These are phyloP conservation scores for Mesodorylaimus sp. DNA, from an alignment of 2,888 invertebrate genomes.

Conservation along the genomic window DNA sequence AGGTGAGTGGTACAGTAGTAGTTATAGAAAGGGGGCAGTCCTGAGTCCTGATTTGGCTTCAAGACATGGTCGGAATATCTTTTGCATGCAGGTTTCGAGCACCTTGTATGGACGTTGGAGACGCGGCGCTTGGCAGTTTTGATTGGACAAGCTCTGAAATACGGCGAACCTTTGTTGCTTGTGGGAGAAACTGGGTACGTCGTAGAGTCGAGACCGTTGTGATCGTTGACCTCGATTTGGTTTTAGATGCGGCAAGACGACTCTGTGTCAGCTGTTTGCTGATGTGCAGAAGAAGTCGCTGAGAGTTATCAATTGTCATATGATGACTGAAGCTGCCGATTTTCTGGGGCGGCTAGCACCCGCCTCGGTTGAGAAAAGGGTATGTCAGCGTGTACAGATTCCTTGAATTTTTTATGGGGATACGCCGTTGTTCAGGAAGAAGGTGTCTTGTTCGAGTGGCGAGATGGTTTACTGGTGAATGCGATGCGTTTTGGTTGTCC, in stretches of 20 bases:
- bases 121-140: conserved; percentile 53
- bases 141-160: conserved; percentile 55
- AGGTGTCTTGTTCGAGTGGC: conserved; percentile 69
- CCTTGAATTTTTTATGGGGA: neutral
- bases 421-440: too few relatives aligned
- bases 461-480: conserved; percentile 76
- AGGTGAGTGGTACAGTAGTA: too few relatives aligned
- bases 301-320: conserved; percentile 80
- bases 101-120: conserved; percentile 83
- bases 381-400: neutral
- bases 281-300: conserved; percentile 47
- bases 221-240: conserved; percentile 14
- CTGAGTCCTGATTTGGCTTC: too few relatives aligned
- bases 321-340: conserved; percentile 94
- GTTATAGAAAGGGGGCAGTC: too few relatives aligned
- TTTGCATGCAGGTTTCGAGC: conserved; percentile 41
- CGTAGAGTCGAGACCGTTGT: conserved; percentile 16
- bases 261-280: conserved; percentile 72
- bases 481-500: conserved; percentile 71
- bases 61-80: neutral
- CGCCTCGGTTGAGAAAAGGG: conserved; percentile 33
- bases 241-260: conserved; percentile 75
- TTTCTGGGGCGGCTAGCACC: conserved; percentile 88
- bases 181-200: conserved; percentile 77
- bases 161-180: conserved; percentile 76